phyloP scores from a whole-genome alignment of 2,797 vertebrate species.

The Scolopax rusticola region DNA sequence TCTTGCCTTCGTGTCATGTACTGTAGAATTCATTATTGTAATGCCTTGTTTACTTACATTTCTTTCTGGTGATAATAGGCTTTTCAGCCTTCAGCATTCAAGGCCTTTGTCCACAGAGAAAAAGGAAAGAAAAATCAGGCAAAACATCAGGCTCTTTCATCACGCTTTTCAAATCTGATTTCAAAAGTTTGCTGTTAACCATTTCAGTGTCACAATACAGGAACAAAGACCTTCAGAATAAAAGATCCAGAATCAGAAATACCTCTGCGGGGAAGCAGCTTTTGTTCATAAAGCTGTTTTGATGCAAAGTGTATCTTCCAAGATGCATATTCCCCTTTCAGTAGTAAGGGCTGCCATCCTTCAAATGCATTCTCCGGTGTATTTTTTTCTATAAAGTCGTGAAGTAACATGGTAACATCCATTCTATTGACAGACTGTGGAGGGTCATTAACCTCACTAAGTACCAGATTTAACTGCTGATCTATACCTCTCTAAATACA shows the following conservation, averaged over 20 bases:
- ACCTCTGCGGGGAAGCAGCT: background rate
- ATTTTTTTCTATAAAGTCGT: background rate
- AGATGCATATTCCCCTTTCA: background rate
- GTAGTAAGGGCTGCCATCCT: background rate
- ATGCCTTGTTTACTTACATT: conserved; percentile 75
- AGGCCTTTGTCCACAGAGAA: conserved; percentile 58
- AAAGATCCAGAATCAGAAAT: background rate
- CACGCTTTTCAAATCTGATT: conserved; percentile 57
- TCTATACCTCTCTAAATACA: background rate
- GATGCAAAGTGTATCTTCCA: background rate
- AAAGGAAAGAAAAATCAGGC: conserved; percentile 61
- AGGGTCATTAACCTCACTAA: background rate
- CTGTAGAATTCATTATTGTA: conserved; percentile 69
- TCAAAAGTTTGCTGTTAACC: conserved; percentile 59
- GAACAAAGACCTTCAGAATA: background rate
- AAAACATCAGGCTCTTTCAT: conserved; percentile 56
- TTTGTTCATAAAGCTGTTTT: conserved; percentile 30
- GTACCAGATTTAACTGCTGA: background rate
- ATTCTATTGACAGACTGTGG: background rate
- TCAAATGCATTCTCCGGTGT: background rate
- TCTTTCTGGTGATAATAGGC: conserved; percentile 63
- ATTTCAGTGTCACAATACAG: background rate
- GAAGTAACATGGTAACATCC: background rate
- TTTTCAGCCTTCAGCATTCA: conserved; percentile 64
- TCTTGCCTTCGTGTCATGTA: conserved; percentile 49